Conservation (phyloP, 2,888 invertebrate genomes). For the Phanerotoma sp. region DNA sequence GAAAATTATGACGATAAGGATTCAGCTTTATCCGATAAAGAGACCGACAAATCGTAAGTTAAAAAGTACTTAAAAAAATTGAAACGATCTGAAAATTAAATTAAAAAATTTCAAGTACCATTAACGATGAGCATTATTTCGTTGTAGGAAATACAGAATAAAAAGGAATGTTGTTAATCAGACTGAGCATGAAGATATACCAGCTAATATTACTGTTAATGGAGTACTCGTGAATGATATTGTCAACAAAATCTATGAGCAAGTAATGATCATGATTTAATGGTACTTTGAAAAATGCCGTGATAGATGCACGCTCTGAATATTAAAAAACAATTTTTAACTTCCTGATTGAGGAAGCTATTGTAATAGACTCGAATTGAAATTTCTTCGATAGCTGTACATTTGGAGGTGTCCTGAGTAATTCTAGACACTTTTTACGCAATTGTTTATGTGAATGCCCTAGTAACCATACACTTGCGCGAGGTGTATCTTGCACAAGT, state of each 20-base stretch:
- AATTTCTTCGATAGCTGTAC: too few species aligned
- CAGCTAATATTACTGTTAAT: conserved; percentile 30
- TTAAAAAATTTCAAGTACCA: neutral
- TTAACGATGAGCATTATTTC: too few species aligned
- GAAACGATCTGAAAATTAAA: conserved; percentile 6
- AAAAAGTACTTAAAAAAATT: neutral
- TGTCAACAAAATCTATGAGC: conserved; percentile 44
- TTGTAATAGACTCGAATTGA: too few species aligned
- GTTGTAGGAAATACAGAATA: conserved; percentile 20
- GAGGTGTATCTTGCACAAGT: too few species aligned
- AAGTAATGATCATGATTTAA: conserved; percentile 33
- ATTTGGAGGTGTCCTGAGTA: too few species aligned
- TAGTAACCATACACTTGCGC: too few species aligned
- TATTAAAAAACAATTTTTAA: too few species aligned
- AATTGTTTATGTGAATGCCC: too few species aligned
- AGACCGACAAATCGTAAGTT: neutral
- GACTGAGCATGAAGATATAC: conserved; percentile 35
- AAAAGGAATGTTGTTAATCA: conserved; percentile 23
- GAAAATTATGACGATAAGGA: neutral
- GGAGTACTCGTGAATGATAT: conserved; percentile 48
- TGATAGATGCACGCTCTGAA: neutral
- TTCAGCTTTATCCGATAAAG: neutral
- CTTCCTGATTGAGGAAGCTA: too few species aligned
- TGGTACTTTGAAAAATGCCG: neutral
- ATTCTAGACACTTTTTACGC: too few species aligned